A percentile compares a stretch with the other conserved stretches of the same genome.
Conservation (phyloP, 2,888 invertebrate species). For the Melanotus villosus region DNA sequence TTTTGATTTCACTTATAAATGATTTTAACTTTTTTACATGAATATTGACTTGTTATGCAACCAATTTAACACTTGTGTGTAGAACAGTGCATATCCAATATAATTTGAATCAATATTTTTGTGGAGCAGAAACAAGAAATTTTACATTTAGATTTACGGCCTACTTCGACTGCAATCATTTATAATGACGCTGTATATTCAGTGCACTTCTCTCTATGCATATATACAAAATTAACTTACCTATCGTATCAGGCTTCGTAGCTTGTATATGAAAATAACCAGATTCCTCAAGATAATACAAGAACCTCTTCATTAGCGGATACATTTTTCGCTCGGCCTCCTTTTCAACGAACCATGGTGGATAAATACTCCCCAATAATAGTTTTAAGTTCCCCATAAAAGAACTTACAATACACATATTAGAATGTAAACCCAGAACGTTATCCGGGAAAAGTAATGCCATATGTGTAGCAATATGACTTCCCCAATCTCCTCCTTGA, state of each 20-base stretch:
- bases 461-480: constrained; percentile 73
- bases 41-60: too few species aligned
- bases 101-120: too few species aligned
- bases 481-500: constrained; percentile 89
- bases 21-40: too few species aligned
- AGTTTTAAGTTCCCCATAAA: constrained; percentile 39
- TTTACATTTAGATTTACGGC: too few species aligned
- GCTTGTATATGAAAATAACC: constrained; percentile 83
- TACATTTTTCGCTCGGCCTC: constrained; percentile 70
- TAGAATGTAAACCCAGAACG: constrained; percentile 70
- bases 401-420: constrained; percentile 51
- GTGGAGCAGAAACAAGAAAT: too few species aligned
- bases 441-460: constrained; percentile 75
- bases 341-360: constrained; percentile 64
- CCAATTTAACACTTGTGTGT: too few species aligned
- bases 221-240: constrained; percentile 66
- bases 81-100: too few species aligned
- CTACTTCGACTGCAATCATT: too few species aligned
- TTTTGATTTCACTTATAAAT: too few species aligned
- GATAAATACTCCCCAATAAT: constrained; percentile 43
- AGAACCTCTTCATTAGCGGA: constrained; percentile 67
- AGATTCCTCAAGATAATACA: constrained; percentile 69
- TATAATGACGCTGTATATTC: background rate
- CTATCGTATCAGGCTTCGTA: constrained; percentile 91
- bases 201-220: background rate